A percentile compares a stretch with the other conserved stretches of the same genome.
phyloP scores from a whole-genome alignment of 1,140 invertebrate genomes.

The Episyrphus balteatus region DNA sequence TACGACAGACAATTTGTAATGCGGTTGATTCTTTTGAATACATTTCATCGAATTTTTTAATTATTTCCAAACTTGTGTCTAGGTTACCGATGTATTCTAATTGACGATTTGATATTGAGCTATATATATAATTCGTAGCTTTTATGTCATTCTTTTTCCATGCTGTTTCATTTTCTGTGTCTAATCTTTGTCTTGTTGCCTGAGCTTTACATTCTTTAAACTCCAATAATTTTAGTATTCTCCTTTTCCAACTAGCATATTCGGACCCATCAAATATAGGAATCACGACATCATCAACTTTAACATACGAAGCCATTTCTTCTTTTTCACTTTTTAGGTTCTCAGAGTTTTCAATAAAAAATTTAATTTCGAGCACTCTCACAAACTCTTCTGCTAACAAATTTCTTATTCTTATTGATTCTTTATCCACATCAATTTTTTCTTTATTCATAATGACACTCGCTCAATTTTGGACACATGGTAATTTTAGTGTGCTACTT shows the following conservation, averaged over 20 bases:
- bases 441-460: neutral
- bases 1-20: slow-evolving; percentile 20
- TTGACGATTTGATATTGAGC: slow-evolving; percentile 16
- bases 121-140: slow-evolving; percentile 18
- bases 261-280: slow-evolving; percentile 13
- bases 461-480: neutral
- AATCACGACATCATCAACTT: slow-evolving; percentile 3
- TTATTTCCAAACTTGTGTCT: slow-evolving; percentile 14
- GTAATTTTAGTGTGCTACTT: neutral
- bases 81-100: slow-evolving; percentile 13
- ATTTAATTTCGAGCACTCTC: neutral
- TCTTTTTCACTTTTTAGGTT: neutral
- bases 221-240: slow-evolving; percentile 9
- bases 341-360: neutral
- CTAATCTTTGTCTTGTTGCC: neutral
- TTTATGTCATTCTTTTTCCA: slow-evolving; percentile 15
- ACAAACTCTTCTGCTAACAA: neutral
- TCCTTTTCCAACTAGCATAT: slow-evolving; percentile 12
- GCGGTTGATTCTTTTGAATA: slow-evolving; percentile 21
- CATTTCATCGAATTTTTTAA: slow-evolving; percentile 19
- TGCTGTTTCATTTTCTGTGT: slow-evolving; percentile 5
- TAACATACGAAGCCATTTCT: neutral
- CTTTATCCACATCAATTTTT: neutral
- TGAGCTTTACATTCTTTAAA: neutral
- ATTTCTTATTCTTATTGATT: neutral